Percentiles rank a stretch among this genome's conserved stretches.
These are phyloP conservation scores for Coptodon bakossiorum DNA, from an alignment of 2,113 vertebrate species.

Conservation along the genomic window DNA sequence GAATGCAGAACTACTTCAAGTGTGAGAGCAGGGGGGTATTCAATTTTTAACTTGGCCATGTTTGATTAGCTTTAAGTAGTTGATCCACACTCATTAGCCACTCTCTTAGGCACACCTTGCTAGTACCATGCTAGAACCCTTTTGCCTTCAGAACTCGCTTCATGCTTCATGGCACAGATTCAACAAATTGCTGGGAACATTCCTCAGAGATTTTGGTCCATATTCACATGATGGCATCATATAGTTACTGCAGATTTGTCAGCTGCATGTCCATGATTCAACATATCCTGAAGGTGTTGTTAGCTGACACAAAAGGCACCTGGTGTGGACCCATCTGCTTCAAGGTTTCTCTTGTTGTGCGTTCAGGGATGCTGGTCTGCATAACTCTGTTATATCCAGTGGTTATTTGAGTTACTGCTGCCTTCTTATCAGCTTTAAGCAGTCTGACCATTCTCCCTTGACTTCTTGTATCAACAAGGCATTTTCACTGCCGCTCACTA, in stretches of 20 bases:
- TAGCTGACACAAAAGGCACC: not conserved
- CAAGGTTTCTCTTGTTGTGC: not conserved
- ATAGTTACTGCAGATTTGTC: not conserved
- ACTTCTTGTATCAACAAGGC: not conserved
- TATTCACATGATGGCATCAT: not conserved
- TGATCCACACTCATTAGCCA: not conserved
- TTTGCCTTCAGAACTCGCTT: not conserved
- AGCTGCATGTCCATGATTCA: not conserved
- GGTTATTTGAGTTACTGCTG: not conserved
- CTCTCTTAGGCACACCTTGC: not conserved
- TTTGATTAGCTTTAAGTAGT: not conserved
- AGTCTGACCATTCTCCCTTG: not conserved
- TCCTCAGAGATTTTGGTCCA: not conserved
- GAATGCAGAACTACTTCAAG: not conserved
- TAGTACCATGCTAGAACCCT: not conserved
- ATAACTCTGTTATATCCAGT: not conserved
- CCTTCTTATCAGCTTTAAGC: not conserved
- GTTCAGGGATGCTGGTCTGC: not conserved
- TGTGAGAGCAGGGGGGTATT: not conserved
- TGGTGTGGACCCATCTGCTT: too few relatives aligned
- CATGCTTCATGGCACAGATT: not conserved
- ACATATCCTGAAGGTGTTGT: not conserved
- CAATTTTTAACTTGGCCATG: not conserved
- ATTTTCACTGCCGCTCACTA: not conserved
- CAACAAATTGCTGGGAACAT: not conserved